These are phyloP conservation scores for Glandiceps talaboti DNA, from an alignment of 53 echinoderm and acorn worm species.

Conservation along the genomic window DNA sequence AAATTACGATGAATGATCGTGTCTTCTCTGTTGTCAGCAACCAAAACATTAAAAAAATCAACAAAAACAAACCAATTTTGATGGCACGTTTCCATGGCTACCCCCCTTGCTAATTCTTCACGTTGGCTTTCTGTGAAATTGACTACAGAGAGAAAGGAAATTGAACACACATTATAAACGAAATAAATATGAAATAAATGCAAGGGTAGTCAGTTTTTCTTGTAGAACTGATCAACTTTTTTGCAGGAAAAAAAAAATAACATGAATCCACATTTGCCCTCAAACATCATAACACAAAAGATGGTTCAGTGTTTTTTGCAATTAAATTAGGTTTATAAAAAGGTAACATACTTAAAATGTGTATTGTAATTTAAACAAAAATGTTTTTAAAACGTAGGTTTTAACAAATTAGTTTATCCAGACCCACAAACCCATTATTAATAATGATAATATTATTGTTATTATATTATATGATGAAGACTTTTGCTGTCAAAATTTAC, in stretches of 20 bases:
- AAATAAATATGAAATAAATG: too few relatives aligned
- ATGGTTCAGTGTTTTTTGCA: neutral
- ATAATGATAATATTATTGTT: neutral
- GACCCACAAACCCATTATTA: neutral
- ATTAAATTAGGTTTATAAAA: neutral
- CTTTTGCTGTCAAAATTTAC: neutral
- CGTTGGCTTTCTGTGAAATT: neutral
- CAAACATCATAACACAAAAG: too few relatives aligned
- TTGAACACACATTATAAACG: neutral
- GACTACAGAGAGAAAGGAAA: neutral
- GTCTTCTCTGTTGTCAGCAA: neutral
- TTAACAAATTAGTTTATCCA: neutral
- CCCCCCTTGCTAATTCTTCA: neutral
- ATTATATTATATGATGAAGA: neutral
- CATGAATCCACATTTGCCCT: neutral
- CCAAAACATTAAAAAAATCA: too few relatives aligned
- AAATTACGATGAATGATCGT: neutral
- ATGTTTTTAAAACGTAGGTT: neutral
- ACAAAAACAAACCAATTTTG: neutral
- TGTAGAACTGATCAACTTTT: too few relatives aligned
- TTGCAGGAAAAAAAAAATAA: neutral
- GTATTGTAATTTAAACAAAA: neutral
- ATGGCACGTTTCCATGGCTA: neutral
- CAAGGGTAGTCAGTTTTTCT: too few relatives aligned
- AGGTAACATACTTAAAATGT: neutral